Percentiles rank a stretch among this genome's conserved stretches.
These are phyloP conservation scores for Tetheella fluctuosa DNA, from an alignment of 2,888 invertebrate species.

Conservation along the genomic window DNA sequence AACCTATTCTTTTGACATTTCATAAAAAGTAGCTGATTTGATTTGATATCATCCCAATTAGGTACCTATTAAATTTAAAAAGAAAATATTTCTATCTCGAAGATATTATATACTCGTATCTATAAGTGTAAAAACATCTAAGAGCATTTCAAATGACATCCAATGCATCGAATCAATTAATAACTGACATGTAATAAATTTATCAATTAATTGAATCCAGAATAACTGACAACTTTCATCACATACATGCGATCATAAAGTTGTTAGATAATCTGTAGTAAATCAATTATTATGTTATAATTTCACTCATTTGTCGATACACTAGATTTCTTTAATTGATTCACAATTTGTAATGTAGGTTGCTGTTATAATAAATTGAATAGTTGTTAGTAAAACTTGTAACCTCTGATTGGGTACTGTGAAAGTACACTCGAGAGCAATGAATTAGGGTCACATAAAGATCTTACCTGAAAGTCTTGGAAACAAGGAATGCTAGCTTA, in stretches of 20 bases:
- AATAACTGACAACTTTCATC: slow-evolving; percentile 35
- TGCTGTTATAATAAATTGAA: background rate
- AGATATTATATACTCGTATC: too few relatives aligned
- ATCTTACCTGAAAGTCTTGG: too few relatives aligned
- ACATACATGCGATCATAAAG: slow-evolving; percentile 28
- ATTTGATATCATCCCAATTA: too few relatives aligned
- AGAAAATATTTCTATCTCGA: too few relatives aligned
- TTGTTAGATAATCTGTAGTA: slow-evolving; percentile 26
- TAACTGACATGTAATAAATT: slow-evolving; percentile 32
- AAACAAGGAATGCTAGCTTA: too few relatives aligned
- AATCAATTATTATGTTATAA: slow-evolving; percentile 32
- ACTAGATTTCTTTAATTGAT: background rate
- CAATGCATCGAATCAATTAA: slow-evolving; percentile 23
- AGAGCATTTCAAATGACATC: background rate
- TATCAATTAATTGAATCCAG: slow-evolving; percentile 34
- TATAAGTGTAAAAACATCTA: background rate
- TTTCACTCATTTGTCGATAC: slow-evolving; percentile 13
- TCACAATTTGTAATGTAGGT: background rate
- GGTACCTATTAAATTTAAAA: too few relatives aligned
- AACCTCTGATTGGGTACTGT: too few relatives aligned
- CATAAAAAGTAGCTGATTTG: too few relatives aligned
- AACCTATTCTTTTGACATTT: too few relatives aligned
- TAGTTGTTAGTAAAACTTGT: too few relatives aligned
- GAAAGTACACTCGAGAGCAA: too few relatives aligned
- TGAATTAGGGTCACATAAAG: too few relatives aligned